Evolutionary conservation across 2,797 vertebrate genomes (phyloP), one percentile per base, ranked within the genome.

Genomic region (Gephyroberyx darwinii): DNA sequence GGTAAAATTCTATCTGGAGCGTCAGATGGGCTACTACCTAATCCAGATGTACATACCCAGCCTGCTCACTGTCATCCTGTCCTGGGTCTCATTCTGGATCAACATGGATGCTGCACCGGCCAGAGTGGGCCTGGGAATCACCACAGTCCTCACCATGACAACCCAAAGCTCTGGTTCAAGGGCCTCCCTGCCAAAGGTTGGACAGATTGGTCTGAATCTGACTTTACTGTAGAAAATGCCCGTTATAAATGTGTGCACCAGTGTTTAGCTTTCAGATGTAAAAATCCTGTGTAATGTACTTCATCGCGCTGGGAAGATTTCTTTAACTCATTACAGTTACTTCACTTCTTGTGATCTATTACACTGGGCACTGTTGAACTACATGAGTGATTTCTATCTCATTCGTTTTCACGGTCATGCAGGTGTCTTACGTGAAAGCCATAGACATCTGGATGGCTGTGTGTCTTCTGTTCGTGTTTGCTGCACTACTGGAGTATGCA

Each of bases 41-140:
- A 98, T 98, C 91, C 97, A 98, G 94, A 98, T 98, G 97, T 98
- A 98, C 90, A 98, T 98, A 54, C 97, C 96, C 31, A 97, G 96
- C 80, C 93, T 98, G 35, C 94, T 98, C 75, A 98, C 96, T 0
- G 96, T 98, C 87, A 98, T 98, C 90, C 94, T 98, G 56, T 98
- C 96, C 77, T 98, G 96, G 97, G 94, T 98, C 54, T 98, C 96
- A 14, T 98, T 98, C 87, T 98, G 97, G 96, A 98, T 98, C 91
- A 97, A 98, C 86, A 98, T 98, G 96, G 97, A 98, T 0, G 97
- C 97, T 0, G 96, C 96, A 0, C 97, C 97, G 0, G 97, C 97
- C 53, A 92, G 96, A 14, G 96, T 98, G 69, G 96, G 97, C 47
- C 90, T 99, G 55, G 96, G 96, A 51, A 98, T 98, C 91, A 98